Conservation (phyloP, 1,140 invertebrate species). For the Cydia amplana region DNA sequence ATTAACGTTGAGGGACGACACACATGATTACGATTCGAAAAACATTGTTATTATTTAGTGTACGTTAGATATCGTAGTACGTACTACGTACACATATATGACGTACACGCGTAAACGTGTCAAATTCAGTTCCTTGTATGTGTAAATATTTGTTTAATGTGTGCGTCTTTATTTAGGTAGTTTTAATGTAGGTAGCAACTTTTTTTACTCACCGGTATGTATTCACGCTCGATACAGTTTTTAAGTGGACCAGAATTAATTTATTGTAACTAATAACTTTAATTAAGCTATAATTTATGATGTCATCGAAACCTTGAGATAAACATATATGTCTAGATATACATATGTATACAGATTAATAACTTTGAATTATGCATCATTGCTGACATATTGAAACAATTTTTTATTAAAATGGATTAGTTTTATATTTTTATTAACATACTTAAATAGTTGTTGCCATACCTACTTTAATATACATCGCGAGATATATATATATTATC, state of each 20-base stretch:
- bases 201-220: too few relatives aligned
- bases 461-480: too few relatives aligned
- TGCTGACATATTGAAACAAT: constrained; percentile 7
- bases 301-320: neutral
- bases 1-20: neutral
- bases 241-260: too few relatives aligned
- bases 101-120: too few relatives aligned
- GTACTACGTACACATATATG: too few relatives aligned
- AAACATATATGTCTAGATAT: neutral
- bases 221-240: too few relatives aligned
- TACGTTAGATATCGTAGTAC: too few relatives aligned
- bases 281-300: constrained; percentile 4
- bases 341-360: neutral
- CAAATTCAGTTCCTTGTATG: too few relatives aligned
- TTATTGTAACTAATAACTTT: neutral
- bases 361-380: constrained; percentile 9
- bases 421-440: neutral
- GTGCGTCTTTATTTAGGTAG: too few relatives aligned
- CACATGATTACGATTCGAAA: neutral
- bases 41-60: neutral
- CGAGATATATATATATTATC: too few relatives aligned
- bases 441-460: neutral
- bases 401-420: neutral
- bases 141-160: too few relatives aligned
- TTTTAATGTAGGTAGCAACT: too few relatives aligned